phyloP scores from a whole-genome alignment of 2,797 vertebrate species.

The Microhierax caerulescens region DNA sequence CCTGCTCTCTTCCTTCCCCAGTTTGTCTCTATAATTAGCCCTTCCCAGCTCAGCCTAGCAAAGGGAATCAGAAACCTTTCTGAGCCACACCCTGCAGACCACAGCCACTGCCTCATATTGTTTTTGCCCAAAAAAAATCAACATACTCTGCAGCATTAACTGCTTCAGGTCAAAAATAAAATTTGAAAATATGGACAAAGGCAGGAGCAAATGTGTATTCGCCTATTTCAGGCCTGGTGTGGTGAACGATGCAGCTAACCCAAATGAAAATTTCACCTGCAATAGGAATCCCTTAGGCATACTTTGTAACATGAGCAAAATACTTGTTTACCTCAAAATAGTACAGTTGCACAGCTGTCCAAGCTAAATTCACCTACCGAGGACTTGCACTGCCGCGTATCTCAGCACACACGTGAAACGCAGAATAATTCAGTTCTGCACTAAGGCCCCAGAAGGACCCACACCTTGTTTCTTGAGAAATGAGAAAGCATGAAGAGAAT shows the following conservation, averaged over 20 bases:
- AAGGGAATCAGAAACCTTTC: constrained; percentile 62
- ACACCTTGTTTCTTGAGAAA: constrained; percentile 9
- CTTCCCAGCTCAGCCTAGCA: constrained; percentile 50
- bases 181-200: background rate
- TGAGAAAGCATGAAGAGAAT: constrained; percentile 24
- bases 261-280: background rate
- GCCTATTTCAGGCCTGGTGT: background rate
- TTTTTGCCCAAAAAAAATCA: constrained; percentile 37
- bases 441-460: background rate
- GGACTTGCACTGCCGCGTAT: background rate
- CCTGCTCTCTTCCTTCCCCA: constrained; percentile 69
- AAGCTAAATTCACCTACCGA: accelerated
- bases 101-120: constrained; percentile 47
- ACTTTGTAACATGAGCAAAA: background rate
- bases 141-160: background rate
- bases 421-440: background rate
- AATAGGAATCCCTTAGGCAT: background rate
- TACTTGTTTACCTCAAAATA: background rate
- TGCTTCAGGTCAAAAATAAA: background rate
- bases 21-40: constrained; percentile 75
- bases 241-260: accelerated
- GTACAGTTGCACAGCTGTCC: background rate
- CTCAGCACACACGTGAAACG: accelerated
- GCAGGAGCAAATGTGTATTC: accelerated
- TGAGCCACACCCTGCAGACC: constrained; percentile 65